Evolutionary conservation across 2,888 invertebrate genomes (phyloP), one percentile per base, ranked within the genome.

Genomic region (Hirtodrosophila confusa): DNA sequence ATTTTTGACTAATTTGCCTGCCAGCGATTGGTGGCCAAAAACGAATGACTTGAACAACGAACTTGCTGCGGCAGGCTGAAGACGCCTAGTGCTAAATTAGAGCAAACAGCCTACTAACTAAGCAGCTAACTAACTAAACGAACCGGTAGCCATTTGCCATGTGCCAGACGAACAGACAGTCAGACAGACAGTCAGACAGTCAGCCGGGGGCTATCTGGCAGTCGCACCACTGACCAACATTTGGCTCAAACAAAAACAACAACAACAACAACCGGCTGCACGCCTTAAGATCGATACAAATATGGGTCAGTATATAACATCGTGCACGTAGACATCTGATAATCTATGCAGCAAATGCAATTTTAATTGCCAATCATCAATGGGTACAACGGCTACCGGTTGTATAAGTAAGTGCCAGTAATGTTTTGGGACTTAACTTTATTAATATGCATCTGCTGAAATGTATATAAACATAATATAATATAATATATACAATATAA

Each of bases 291-390:
- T 69, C 71, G 71, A 63, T 57, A 44, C 71, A 49, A 44, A 78
- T 56, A 78, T 85, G 78, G 78, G 85, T 78, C 78, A 80, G 45
- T 33, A 24, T 39, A 27, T 23, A 12, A 33, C 41, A 47, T 47
- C 60, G 67, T 56, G 80, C 73, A 61, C 73, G 73, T 58, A 73
- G 51, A 72, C 78, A 80, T 80, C 69, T 63, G 85, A 85, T 75
- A 68, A 80, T 80, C 60, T 58, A 63, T 67, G 58, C 75, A 49
- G 48, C 64, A 77, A 61, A 74, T 71, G 71, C 71, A 66, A 72
- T 85, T 87, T 87, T 87, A 80, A 87, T 80, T 87, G 80, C 88
- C 82, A 78, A 72, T 80, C 75, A 60, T 70, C 78, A 47, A 54
- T 50, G 50, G 17, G 41, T 41, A 33, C 12, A 41, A 40, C 40